Evolutionary conservation across 2,797 vertebrate genomes (phyloP).

Genomic region (Pseudomugil tenellus): DNA sequence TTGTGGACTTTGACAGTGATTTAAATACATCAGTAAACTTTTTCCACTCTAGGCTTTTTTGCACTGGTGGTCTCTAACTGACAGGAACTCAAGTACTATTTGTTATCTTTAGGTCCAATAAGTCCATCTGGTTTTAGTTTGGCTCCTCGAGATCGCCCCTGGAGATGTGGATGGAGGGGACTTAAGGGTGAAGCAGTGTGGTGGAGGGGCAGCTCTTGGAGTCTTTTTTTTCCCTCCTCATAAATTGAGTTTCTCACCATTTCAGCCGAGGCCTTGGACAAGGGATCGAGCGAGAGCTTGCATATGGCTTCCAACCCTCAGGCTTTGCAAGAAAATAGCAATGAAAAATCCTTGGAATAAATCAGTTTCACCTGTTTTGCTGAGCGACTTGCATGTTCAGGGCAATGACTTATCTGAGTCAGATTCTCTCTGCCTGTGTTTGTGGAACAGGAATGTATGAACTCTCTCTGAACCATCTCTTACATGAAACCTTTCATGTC

Average conservation of each 20-base stretch:
- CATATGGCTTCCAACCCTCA: constrained; percentile 80
- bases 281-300: constrained; percentile 81
- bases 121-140: constrained; percentile 99
- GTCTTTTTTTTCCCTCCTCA: constrained; percentile 66
- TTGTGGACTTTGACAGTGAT: constrained; percentile 46
- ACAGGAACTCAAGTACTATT: constrained; percentile 89
- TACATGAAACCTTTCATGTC: constrained; percentile 74
- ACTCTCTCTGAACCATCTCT: constrained; percentile 83
- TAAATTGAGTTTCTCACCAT: constrained; percentile 98
- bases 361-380: constrained; percentile 94
- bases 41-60: constrained; percentile 77
- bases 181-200: constrained; percentile 77
- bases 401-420: constrained; percentile 85
- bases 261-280: constrained; percentile 87
- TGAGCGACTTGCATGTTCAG: constrained; percentile 84
- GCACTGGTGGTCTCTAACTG: constrained; percentile 89
- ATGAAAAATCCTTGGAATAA: constrained; percentile 78
- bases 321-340: constrained; percentile 74
- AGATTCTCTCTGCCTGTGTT: constrained; percentile 77
- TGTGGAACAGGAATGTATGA: constrained; percentile 80
- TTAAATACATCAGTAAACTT: constrained; percentile 56
- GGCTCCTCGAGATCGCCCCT: constrained; percentile 90
- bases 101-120: constrained; percentile 97
- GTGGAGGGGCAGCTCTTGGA: constrained; percentile 67
- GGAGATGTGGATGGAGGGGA: constrained; percentile 81